Base-by-base conservation (phyloP, 2,113 vertebrate species). In the Triplophysa rosa region DNA sequence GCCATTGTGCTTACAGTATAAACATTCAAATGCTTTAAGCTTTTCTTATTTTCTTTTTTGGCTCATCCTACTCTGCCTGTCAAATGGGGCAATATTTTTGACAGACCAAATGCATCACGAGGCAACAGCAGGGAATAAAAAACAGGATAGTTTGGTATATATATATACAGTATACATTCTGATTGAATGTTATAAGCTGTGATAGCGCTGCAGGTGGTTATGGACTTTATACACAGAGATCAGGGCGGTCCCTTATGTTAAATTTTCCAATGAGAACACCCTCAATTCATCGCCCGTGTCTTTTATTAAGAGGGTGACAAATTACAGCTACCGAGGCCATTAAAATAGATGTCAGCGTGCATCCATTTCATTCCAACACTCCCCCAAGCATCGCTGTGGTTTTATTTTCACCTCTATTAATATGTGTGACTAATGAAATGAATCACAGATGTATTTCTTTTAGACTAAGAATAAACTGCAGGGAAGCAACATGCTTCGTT, bases 231-330 rank as follows among this genome's bases (percentile, higher is more conserved):
- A 37, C 33, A 37, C 5, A 37, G 33, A 37, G 33, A 37, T 37
- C 6, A 37, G 33, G 33, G 33, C 33, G 7, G 5, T 37, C 5
- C 33, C 6, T 37, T 6, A 8, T 37, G 33, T 37, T 6, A 23
- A 42, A 67, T 56, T 58, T 64, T 49, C 71, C 79, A 54, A 29
- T 62, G 16, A 29, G 42, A 21, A 45, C 21, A 3, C 21, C 6
- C 10, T 29, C 47, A 67, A 10, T 73, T 24, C 33, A 59, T 47
- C 24, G 49, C 66, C 56, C 42, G 19, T 52, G 45, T 52, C 56
- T 78, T 83, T 81, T 73, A 49, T 79, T 58, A 29, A 21, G 74
- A 74, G 11, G 24, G 64, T 72, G 63, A 83, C 69, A 69, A 84
- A 84, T 64, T 19, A 80, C 29, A 59, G 70, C 49, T 82, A 21